phyloP scores from a whole-genome alignment of 2,113 vertebrate genomes.

The Burhinus oedicnemus region DNA sequence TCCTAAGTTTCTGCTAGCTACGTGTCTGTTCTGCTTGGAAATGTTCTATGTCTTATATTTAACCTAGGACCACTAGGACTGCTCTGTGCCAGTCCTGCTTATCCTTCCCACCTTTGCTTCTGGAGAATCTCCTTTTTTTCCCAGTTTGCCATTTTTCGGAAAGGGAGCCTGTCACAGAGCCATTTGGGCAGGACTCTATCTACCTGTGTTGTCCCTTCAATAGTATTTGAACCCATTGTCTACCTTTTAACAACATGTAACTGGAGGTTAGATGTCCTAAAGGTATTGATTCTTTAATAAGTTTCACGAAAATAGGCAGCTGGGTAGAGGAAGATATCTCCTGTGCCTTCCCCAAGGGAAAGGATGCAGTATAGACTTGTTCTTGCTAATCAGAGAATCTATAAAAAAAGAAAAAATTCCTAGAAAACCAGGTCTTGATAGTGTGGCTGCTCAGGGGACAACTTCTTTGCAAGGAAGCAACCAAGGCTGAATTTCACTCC shows the following conservation, averaged over 20 bases:
- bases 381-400: not conserved
- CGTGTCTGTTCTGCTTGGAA: not conserved
- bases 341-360: not conserved
- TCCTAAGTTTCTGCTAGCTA: not conserved
- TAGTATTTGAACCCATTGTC: not conserved
- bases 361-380: not conserved
- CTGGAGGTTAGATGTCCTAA: not conserved
- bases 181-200: not conserved
- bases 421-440: not conserved
- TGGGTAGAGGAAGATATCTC: not conserved
- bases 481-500: not conserved
- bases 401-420: not conserved
- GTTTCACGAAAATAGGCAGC: not conserved
- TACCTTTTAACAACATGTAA: not conserved
- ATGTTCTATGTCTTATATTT: not conserved
- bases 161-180: not conserved
- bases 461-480: not conserved
- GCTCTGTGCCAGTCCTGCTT: not conserved
- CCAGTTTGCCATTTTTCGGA: not conserved
- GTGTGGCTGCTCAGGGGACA: not conserved
- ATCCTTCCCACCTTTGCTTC: not conserved
- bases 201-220: not conserved
- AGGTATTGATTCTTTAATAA: not conserved
- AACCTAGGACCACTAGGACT: not conserved
- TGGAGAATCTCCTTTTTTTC: not conserved